Percentiles rank a stretch among this genome's conserved stretches.
Conservation (phyloP, 37 sponge, comb jelly and placozoan species). For the Chondrilla cf. caribensis region DNA sequence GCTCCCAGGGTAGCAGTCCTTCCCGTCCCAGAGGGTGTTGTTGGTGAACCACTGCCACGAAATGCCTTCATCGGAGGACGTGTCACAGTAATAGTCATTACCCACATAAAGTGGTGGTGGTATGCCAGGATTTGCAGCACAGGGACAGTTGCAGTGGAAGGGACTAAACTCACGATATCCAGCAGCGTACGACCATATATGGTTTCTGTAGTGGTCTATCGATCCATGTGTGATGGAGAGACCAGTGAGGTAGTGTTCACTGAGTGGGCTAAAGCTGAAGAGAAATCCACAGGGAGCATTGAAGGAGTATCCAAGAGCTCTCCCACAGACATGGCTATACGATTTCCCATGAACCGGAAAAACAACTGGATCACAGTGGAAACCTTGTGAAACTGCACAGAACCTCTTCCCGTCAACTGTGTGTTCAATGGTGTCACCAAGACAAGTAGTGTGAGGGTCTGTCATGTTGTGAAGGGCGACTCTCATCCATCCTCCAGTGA, state of each 20-base stretch:
- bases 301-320: neutral
- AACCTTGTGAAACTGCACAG: no score
- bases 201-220: neutral
- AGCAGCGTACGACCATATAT: conserved; percentile 19
- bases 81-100: neutral
- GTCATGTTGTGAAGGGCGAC: no score
- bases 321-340: conserved; percentile 4
- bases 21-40: neutral
- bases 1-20: conserved; percentile 11
- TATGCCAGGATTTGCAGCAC: neutral
- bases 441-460: no score
- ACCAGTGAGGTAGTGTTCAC: neutral
- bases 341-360: neutral
- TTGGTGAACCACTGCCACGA: neutral
- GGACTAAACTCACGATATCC: neutral
- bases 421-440: no score
- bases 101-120: conserved; percentile 13
- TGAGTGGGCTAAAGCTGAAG: neutral
- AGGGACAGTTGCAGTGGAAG: conserved; percentile 5
- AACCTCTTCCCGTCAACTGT: no score
- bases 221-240: neutral
- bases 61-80: neutral
- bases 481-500: no score
- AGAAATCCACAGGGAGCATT: neutral
- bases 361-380: neutral